Percentiles rank a stretch among this genome's conserved stretches.
Conservation (phyloP, 2,797 vertebrate species). For the Sebastes flavidus region DNA sequence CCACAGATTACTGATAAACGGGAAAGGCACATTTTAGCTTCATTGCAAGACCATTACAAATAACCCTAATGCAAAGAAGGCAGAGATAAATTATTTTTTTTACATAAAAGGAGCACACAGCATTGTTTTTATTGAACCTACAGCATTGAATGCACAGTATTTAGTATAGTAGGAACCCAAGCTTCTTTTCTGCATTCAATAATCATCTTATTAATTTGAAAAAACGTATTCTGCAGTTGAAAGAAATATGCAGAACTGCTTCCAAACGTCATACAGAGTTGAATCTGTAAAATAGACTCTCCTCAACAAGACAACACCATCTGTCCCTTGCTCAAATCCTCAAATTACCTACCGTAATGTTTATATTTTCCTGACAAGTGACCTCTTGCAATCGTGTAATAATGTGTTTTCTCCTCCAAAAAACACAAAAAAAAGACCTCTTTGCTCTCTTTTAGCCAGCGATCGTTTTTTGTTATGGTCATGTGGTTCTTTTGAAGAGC, state of each 20-base stretch:
- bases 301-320: background rate
- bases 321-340: too few species aligned
- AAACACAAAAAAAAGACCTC: background rate
- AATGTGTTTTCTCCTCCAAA: too few species aligned
- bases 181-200: background rate
- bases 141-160: background rate
- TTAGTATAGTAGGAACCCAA: background rate
- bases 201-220: background rate
- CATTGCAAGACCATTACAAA: background rate
- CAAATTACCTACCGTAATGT: too few species aligned
- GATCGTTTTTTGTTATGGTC: too few species aligned
- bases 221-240: background rate
- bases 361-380: too few species aligned
- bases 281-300: background rate
- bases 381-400: too few species aligned
- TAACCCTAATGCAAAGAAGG: background rate
- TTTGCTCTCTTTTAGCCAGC: background rate
- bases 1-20: conserved; percentile 2
- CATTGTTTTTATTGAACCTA: background rate
- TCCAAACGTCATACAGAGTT: background rate
- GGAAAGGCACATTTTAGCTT: background rate
- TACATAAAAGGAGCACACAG: background rate
- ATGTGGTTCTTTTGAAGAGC: too few species aligned
- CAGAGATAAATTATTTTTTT: background rate
- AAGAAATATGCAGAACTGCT: background rate